A percentile compares a stretch with the other conserved stretches of the same genome.
Evolutionary conservation across 1,140 invertebrate species (phyloP).

Genomic region (Colletes gigas): DNA sequence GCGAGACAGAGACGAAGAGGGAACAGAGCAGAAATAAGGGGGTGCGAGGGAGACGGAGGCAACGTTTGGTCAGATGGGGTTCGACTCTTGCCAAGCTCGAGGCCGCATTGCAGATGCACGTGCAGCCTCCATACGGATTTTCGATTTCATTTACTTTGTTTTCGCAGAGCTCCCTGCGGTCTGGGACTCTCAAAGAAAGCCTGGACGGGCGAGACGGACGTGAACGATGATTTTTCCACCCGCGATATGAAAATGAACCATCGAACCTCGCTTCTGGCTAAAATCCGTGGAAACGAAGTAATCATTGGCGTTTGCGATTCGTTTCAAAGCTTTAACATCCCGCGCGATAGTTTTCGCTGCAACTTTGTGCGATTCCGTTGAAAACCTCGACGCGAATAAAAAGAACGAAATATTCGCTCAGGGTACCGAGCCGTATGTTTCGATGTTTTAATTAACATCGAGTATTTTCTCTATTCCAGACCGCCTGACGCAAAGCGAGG

Average conservation of each 20-base stretch:
- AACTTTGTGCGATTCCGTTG: too few relatives aligned
- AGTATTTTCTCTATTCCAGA: too few relatives aligned
- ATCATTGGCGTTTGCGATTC: too few relatives aligned
- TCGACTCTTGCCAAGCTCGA: conserved; percentile 60
- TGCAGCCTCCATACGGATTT: conserved; percentile 51
- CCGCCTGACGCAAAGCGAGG: too few relatives aligned
- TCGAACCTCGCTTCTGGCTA: background rate
- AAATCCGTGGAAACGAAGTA: too few relatives aligned
- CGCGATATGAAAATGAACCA: background rate
- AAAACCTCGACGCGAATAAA: too few relatives aligned
- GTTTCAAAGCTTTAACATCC: too few relatives aligned
- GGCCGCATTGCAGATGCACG: conserved; percentile 75
- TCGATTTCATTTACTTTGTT: conserved; percentile 61
- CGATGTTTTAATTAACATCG: too few relatives aligned
- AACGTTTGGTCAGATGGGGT: conserved; percentile 36
- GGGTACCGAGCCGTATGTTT: too few relatives aligned
- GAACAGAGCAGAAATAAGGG: too few relatives aligned
- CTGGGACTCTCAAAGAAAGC: background rate
- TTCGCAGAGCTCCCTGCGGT: background rate
- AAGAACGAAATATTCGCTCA: too few relatives aligned
- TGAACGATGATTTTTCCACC: background rate
- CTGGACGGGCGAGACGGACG: background rate
- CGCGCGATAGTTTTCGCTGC: too few relatives aligned
- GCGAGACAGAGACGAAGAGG: background rate
- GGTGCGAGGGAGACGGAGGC: background rate